phyloP scores from a whole-genome alignment of 2,797 vertebrate species.

The Sebastes minor region DNA sequence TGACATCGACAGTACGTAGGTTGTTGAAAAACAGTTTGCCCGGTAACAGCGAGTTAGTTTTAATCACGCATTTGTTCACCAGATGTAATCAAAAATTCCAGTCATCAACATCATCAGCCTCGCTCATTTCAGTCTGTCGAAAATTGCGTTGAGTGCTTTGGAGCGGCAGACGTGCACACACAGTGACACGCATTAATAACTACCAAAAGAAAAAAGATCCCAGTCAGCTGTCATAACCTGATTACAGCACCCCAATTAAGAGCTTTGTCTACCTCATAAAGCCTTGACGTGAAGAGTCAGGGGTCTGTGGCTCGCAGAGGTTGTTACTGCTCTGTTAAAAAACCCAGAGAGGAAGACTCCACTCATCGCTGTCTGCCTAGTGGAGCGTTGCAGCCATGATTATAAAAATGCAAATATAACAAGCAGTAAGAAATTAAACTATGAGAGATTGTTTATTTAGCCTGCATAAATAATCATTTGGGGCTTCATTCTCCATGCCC shows the following conservation, averaged over 20 bases:
- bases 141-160: slow-evolving; percentile 10
- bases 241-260: slow-evolving; percentile 52
- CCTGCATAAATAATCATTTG: slow-evolving; percentile 58
- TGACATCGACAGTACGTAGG: neutral
- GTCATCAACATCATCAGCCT: slow-evolving; percentile 12
- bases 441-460: slow-evolving; percentile 40
- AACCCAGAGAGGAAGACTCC: slow-evolving; percentile 6
- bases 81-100: slow-evolving; percentile 28
- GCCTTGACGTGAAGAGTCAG: slow-evolving; percentile 42
- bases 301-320: slow-evolving; percentile 45
- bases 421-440: slow-evolving; percentile 51
- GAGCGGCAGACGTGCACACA: slow-evolving; percentile 5
- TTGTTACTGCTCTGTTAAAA: slow-evolving; percentile 49
- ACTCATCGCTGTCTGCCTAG: slow-evolving; percentile 35
- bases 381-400: slow-evolving; percentile 59
- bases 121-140: slow-evolving; percentile 18
- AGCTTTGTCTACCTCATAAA: slow-evolving; percentile 37
- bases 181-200: slow-evolving; percentile 31
- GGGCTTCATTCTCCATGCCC: slow-evolving; percentile 7
- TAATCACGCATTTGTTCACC: slow-evolving; percentile 9
- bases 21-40: slow-evolving; percentile 17
- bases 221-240: slow-evolving; percentile 46
- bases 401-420: slow-evolving; percentile 59
- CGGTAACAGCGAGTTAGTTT: neutral
- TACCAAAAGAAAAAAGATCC: slow-evolving; percentile 7